Conservation (phyloP, 2,888 invertebrate species). For the Drepana falcataria region DNA sequence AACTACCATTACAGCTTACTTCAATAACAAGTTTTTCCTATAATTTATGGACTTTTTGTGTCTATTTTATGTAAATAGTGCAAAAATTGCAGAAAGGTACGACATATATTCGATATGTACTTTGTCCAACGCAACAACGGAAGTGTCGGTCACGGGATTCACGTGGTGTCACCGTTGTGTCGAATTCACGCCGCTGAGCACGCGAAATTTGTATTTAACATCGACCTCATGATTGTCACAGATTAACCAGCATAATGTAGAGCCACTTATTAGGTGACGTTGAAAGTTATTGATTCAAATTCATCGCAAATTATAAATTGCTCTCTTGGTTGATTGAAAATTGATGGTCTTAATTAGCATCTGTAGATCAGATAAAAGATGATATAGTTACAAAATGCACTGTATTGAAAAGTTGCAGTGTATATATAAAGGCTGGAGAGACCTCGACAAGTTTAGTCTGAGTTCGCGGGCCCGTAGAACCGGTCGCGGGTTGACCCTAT, state of each 20-base stretch:
- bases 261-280: too few relatives aligned
- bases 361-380: slow-evolving; percentile 7
- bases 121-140: slow-evolving; percentile 47
- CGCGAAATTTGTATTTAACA: slow-evolving; percentile 32
- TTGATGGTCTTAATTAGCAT: slow-evolving; percentile 6
- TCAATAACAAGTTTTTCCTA: too few relatives aligned
- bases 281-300: too few relatives aligned
- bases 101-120: slow-evolving; percentile 21
- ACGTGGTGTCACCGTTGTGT: slow-evolving; percentile 63
- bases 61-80: slow-evolving; percentile 1
- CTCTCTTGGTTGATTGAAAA: slow-evolving; percentile 22
- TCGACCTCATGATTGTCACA: slow-evolving; percentile 15
- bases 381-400: slow-evolving; percentile 14
- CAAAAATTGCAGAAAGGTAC: slow-evolving; percentile 8
- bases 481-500: slow-evolving; percentile 52
- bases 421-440: slow-evolving; percentile 61
- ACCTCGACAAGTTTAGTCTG: slow-evolving; percentile 69
- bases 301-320: too few relatives aligned
- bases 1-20: too few relatives aligned
- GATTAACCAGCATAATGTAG: too few relatives aligned
- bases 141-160: slow-evolving; percentile 54
- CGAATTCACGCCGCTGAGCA: slow-evolving; percentile 53
- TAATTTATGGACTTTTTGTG: too few relatives aligned
- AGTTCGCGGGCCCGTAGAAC: slow-evolving; percentile 49
- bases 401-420: slow-evolving; percentile 38